These are phyloP conservation scores for Quadroppia sp. DNA, from an alignment of 2,888 invertebrate species.

Conservation along the genomic window DNA sequence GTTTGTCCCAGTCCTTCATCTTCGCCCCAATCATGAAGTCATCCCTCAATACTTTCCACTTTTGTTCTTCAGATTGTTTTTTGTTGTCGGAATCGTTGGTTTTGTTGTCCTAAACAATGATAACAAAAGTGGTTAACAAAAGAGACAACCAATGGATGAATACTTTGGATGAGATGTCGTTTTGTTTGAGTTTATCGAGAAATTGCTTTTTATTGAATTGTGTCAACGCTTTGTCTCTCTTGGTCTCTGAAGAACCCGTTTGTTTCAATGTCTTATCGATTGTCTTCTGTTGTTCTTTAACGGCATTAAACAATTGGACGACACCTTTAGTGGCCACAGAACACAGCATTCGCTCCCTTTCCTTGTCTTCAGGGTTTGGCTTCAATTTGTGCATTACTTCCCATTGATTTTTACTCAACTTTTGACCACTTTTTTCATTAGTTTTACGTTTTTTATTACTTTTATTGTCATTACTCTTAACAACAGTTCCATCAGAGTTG, in stretches of 20 bases:
- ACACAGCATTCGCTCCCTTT: conserved; percentile 35
- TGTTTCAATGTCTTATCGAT: conserved; percentile 66
- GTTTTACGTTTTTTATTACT: conserved; percentile 41
- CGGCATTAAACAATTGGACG: conserved; percentile 87
- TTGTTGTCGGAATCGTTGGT: conserved; percentile 31
- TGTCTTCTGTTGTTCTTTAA: conserved; percentile 75
- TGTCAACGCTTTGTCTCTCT: conserved; percentile 70
- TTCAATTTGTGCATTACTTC: conserved; percentile 26
- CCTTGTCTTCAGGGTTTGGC: conserved; percentile 22
- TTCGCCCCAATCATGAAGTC: conserved; percentile 77
- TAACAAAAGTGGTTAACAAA: background rate
- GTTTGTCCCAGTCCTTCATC: conserved; percentile 87
- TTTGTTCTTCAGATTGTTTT: conserved; percentile 50
- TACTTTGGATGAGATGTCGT: conserved; percentile 43
- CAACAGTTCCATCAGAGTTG: conserved; percentile 43
- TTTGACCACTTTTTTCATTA: too few species aligned
- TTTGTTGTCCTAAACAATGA: conserved; percentile 13
- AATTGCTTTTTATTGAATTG: conserved; percentile 53
- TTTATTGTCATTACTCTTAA: conserved; percentile 53
- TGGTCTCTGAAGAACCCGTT: conserved; percentile 63
- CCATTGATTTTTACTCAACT: conserved; percentile 23
- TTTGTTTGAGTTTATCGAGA: conserved; percentile 52
- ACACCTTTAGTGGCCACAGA: conserved; percentile 61
- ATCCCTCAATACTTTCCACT: conserved; percentile 63
- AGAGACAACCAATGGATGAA: conserved; percentile 21